Evolutionary conservation across 2,888 invertebrate genomes (phyloP).

Genomic region (Odontomyia ornata): DNA sequence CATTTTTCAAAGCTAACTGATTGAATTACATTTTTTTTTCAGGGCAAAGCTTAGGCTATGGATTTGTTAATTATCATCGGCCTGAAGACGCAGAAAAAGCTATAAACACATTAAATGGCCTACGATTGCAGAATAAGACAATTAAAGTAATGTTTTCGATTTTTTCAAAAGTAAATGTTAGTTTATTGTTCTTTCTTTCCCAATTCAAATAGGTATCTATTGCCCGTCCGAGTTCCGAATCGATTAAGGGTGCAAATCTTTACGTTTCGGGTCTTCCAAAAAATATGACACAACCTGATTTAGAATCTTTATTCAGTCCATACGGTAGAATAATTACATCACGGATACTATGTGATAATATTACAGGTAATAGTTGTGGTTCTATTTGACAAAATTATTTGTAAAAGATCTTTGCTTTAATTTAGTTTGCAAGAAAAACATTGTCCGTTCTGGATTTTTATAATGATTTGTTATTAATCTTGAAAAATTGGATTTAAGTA

Average conservation of each 20-base stretch:
- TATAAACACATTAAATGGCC: slow-evolving; percentile 96
- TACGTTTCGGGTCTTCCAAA: slow-evolving; percentile 93
- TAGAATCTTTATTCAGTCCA: slow-evolving; percentile 82
- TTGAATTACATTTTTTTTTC: background rate
- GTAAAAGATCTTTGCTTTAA: slow-evolving; percentile 36
- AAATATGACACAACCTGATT: slow-evolving; percentile 85
- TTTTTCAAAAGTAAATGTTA: background rate
- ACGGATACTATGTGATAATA: slow-evolving; percentile 85
- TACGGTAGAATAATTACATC: slow-evolving; percentile 87
- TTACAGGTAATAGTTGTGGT: slow-evolving; percentile 73
- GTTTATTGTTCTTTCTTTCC: too few relatives aligned
- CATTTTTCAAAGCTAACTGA: background rate
- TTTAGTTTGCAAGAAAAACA: background rate
- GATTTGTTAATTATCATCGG: slow-evolving; percentile 98
- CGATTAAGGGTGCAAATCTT: slow-evolving; percentile 92
- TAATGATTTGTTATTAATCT: slow-evolving; percentile 32
- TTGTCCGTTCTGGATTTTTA: slow-evolving; percentile 49
- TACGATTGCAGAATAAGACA: slow-evolving; percentile 98
- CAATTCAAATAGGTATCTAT: slow-evolving; percentile 71
- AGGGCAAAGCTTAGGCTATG: slow-evolving; percentile 99
- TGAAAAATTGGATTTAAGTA: slow-evolving; percentile 7
- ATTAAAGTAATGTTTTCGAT: slow-evolving; percentile 80
- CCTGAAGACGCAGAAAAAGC: slow-evolving; percentile 99
- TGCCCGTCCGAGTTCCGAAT: slow-evolving; percentile 92
- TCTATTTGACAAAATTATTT: background rate